Conservation (phyloP, 2,113 vertebrate genomes). For the Pelusios castaneus region DNA sequence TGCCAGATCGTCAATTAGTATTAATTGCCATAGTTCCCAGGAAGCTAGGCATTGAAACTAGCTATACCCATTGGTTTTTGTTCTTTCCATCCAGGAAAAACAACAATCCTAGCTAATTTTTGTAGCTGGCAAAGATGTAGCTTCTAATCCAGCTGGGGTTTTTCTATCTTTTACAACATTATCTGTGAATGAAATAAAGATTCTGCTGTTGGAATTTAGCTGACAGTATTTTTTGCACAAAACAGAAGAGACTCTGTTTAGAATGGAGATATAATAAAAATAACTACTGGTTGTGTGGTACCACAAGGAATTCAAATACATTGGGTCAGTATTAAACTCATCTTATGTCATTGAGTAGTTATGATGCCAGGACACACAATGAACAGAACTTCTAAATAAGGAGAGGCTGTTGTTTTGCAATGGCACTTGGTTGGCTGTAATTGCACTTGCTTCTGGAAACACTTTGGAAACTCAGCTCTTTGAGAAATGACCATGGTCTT, state of each 20-base stretch:
- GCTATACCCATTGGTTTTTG: neutral
- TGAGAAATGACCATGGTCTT: neutral
- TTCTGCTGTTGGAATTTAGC: slow-evolving; percentile 47
- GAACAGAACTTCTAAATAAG: neutral
- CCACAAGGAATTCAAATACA: slow-evolving; percentile 59
- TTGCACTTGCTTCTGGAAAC: neutral
- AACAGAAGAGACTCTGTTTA: slow-evolving; percentile 39
- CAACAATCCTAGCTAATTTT: slow-evolving; percentile 11
- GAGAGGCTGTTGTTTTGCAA: slow-evolving; percentile 34
- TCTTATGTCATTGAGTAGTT: slow-evolving; percentile 45
- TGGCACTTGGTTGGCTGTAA: slow-evolving; percentile 34
- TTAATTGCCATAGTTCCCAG: neutral
- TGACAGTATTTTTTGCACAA: slow-evolving; percentile 49
- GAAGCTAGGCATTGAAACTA: neutral
- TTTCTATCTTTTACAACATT: slow-evolving; percentile 8
- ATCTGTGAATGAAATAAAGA: slow-evolving; percentile 32
- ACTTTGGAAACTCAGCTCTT: neutral
- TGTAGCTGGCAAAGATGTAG: slow-evolving; percentile 30
- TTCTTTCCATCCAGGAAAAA: neutral
- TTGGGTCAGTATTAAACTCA: slow-evolving; percentile 60
- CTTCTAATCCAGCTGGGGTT: slow-evolving; percentile 40
- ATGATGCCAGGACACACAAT: slow-evolving; percentile 47
- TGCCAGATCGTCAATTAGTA: neutral
- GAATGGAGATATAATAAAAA: no score
- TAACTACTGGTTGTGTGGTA: slow-evolving; percentile 5